Conservation (phyloP, 2,113 vertebrate species). For the Leucoraja erinaceus region DNA sequence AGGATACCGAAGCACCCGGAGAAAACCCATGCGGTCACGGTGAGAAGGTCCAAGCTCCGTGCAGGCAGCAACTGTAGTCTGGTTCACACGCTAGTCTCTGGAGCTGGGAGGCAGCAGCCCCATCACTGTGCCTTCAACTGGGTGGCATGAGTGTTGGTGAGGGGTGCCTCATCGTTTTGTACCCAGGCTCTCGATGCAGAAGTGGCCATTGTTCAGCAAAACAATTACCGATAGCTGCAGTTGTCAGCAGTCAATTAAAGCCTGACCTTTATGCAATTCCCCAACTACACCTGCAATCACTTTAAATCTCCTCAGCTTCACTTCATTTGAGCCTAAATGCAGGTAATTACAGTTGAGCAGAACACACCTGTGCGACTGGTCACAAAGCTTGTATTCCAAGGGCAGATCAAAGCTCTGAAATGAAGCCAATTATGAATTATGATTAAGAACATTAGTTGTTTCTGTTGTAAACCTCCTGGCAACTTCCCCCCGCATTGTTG, state of each 20-base stretch:
- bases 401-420: not conserved
- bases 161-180: not conserved
- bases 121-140: not conserved
- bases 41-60: no score
- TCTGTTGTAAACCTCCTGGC: not conserved
- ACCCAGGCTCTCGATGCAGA: not conserved
- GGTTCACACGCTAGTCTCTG: no score
- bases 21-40: no score
- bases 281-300: not conserved
- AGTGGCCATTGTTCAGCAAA: not conserved
- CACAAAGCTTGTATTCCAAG: not conserved
- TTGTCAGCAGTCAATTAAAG: not conserved
- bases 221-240: not conserved
- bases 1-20: no score
- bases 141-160: not conserved
- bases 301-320: not conserved
- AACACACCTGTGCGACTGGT: not conserved
- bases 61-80: no score
- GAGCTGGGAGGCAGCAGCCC: no score
- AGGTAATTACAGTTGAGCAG: not conserved
- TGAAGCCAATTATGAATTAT: not conserved
- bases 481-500: no score
- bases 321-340: not conserved
- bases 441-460: not conserved
- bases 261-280: not conserved